Evolutionary conservation across 2,888 invertebrate species (phyloP).

Genomic region (Mesochorus sp.): DNA sequence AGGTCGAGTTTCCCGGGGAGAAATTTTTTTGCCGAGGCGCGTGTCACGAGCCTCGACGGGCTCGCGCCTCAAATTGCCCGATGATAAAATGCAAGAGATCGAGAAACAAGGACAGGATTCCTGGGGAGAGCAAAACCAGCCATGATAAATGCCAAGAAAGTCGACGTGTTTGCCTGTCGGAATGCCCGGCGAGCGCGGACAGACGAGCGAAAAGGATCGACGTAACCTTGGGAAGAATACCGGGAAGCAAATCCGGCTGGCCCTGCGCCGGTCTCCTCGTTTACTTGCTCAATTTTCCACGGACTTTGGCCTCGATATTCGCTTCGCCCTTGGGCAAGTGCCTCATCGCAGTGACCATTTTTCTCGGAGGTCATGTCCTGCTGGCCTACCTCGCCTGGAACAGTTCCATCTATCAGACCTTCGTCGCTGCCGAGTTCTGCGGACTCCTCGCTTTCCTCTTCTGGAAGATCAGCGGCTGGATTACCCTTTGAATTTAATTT

Average conservation of each 20-base stretch:
- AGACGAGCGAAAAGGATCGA: conserved; percentile 31
- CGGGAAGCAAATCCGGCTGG: background rate
- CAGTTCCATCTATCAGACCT: conserved; percentile 70
- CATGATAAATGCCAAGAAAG: background rate
- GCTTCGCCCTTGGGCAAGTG: conserved; percentile 42
- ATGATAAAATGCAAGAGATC: no score
- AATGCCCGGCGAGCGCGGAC: conserved; percentile 30
- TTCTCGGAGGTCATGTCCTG: conserved; percentile 63
- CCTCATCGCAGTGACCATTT: conserved; percentile 55
- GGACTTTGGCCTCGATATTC: conserved; percentile 6
- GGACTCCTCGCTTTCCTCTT: conserved; percentile 73
- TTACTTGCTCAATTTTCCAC: conserved; percentile 29
- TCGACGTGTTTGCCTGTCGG: background rate
- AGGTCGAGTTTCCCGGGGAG: conserved; percentile 20
- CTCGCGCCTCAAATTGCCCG: no score
- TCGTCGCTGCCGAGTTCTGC: conserved; percentile 75
- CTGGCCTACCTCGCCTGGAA: conserved; percentile 67
- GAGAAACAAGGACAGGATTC: conserved; percentile 37
- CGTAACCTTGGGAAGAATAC: conserved; percentile 49
- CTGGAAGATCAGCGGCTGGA: conserved; percentile 68
- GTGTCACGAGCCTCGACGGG: no score
- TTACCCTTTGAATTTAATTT: conserved; percentile 57
- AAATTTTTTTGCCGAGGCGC: no score
- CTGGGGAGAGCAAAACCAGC: conserved; percentile 24
- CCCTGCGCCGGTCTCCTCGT: background rate